Conservation (phyloP, 2,888 invertebrate genomes). For the Noctua fimbriata region DNA sequence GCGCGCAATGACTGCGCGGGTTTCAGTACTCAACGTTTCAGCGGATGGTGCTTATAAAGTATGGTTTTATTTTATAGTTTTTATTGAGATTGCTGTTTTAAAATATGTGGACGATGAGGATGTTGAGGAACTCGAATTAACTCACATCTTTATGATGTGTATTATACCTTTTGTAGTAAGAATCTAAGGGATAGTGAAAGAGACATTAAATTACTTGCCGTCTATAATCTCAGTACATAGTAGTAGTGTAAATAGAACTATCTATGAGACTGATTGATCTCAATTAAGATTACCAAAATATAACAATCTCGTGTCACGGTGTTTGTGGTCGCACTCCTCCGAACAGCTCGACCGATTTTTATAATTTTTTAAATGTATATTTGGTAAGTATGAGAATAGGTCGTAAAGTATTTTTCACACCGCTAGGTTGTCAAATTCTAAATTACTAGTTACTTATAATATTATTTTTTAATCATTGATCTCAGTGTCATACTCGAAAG, state of each 20-base stretch:
- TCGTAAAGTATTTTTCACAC: too few relatives aligned
- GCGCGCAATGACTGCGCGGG: conserved; percentile 79
- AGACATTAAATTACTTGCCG: background rate
- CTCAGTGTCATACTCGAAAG: background rate
- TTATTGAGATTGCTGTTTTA: conserved; percentile 8
- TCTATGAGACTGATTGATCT: background rate
- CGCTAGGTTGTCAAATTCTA: too few relatives aligned
- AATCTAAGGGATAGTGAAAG: background rate
- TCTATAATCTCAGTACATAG: too few relatives aligned
- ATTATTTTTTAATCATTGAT: background rate
- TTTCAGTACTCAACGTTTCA: conserved; percentile 63
- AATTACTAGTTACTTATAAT: background rate
- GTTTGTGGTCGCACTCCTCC: too few relatives aligned
- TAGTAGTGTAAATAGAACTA: too few relatives aligned
- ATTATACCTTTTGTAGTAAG: background rate
- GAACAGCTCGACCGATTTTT: too few relatives aligned
- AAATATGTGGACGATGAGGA: background rate
- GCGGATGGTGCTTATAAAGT: conserved; percentile 58
- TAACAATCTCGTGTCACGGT: too few relatives aligned
- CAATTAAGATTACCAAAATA: too few relatives aligned
- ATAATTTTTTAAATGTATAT: too few relatives aligned
- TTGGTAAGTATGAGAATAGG: too few relatives aligned
- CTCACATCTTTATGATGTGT: background rate
- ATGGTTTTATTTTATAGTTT: conserved; percentile 56
- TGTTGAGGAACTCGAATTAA: background rate